Evolutionary conservation across 2,888 invertebrate genomes (phyloP).

Genomic region (Taenaris catops): DNA sequence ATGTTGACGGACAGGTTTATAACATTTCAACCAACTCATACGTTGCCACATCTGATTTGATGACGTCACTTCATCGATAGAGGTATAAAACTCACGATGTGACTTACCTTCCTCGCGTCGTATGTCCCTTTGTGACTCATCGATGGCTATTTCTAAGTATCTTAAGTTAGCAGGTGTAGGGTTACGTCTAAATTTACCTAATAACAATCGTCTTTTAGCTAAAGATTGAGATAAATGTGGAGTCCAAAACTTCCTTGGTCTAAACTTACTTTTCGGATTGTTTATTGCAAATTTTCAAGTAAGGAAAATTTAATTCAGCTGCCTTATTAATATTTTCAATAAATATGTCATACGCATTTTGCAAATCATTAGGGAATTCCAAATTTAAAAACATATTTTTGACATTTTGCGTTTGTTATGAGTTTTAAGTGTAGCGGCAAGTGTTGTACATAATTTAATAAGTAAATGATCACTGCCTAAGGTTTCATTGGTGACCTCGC

Average conservation of each 20-base stretch:
- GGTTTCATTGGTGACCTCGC: conserved; percentile 1
- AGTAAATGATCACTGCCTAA: conserved; percentile 6
- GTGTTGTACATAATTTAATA: not conserved
- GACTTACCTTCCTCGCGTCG: not conserved
- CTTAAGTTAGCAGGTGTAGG: conserved; percentile 3
- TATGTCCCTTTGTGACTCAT: not conserved
- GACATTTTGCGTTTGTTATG: not conserved
- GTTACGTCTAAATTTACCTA: conserved; percentile 1
- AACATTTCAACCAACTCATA: not conserved
- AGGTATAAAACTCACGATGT: conserved; percentile 13
- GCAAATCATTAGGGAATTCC: not conserved
- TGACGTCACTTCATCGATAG: conserved; percentile 10
- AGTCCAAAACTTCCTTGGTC: conserved; percentile 3
- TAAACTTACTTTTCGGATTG: conserved; percentile 6
- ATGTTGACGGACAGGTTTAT: not conserved
- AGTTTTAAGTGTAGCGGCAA: not conserved
- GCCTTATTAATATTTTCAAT: conserved; percentile 2
- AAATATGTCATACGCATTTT: conserved; percentile 3
- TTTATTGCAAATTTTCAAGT: conserved; percentile 1
- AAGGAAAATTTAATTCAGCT: conserved; percentile 5
- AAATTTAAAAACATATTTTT: not conserved
- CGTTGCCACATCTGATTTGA: not conserved
- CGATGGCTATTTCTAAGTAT: not conserved
- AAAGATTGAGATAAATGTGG: conserved; percentile 1
- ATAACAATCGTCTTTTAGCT: conserved; percentile 3